phyloP scores from a whole-genome alignment of 2,113 vertebrate species.

The Sula dactylatra region DNA sequence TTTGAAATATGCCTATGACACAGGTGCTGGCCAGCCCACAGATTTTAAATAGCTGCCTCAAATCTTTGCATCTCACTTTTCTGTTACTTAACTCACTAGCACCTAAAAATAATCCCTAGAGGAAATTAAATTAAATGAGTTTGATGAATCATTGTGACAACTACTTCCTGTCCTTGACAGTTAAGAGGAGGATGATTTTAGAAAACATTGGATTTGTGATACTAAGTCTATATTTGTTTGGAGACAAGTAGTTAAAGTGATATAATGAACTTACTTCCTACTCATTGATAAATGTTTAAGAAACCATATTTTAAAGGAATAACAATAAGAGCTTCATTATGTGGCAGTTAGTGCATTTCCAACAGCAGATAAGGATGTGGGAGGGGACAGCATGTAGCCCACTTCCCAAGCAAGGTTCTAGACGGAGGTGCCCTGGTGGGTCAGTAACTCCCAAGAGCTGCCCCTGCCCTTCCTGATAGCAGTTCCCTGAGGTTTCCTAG shows the following conservation, averaged over 20 bases:
- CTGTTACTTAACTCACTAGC: background rate
- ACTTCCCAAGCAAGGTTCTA: background rate
- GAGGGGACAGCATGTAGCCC: background rate
- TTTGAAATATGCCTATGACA: background rate
- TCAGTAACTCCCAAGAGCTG: background rate
- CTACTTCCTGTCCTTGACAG: background rate
- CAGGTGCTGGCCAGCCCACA: background rate
- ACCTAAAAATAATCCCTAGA: background rate
- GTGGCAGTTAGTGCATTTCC: background rate
- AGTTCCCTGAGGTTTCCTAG: background rate
- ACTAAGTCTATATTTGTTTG: background rate
- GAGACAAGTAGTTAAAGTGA: background rate
- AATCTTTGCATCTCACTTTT: background rate
- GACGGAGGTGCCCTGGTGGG: background rate
- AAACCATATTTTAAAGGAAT: background rate
- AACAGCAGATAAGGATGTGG: background rate
- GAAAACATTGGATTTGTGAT: background rate
- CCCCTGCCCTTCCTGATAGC: background rate
- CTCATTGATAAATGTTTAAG: background rate
- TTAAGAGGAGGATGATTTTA: background rate
- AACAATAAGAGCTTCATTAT: background rate
- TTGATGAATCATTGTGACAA: background rate
- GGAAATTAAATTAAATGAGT: background rate
- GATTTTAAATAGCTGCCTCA: background rate
- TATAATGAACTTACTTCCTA: background rate